A percentile compares a stretch with the other conserved stretches of the same genome.
Conservation (phyloP, 2,797 vertebrate species). For the Gymnothorax javanicus region DNA sequence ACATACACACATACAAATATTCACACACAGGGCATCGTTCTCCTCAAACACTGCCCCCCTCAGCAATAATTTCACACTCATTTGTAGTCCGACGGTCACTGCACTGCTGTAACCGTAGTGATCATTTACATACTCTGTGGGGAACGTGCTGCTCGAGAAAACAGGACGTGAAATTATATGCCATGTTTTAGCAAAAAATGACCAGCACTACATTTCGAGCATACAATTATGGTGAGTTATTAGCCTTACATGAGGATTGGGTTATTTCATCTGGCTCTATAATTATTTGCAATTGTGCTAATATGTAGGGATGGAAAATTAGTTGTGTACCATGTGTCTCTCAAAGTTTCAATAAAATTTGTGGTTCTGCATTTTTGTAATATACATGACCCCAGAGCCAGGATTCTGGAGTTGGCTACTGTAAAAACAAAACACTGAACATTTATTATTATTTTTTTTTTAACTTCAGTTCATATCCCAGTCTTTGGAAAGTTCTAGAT, state of each 20-base stretch:
- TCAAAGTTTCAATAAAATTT: too few species aligned
- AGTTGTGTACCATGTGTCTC: neutral
- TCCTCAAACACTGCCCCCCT: neutral
- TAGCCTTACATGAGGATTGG: neutral
- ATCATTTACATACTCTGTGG: slow-evolving; percentile 19
- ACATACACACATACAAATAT: too few species aligned
- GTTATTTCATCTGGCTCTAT: neutral
- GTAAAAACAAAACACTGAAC: too few species aligned
- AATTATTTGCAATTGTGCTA: neutral
- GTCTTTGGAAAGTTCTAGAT: too few species aligned
- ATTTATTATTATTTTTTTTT: too few species aligned
- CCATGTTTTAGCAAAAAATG: neutral
- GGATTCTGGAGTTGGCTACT: too few species aligned
- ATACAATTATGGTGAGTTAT: neutral
- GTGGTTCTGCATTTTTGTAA: too few species aligned
- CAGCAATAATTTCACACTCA: slow-evolving; percentile 26
- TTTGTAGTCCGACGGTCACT: slow-evolving; percentile 24
- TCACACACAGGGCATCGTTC: neutral
- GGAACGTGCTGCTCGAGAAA: neutral
- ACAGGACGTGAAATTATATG: neutral
- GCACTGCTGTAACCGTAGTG: slow-evolving; percentile 8
- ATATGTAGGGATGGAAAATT: neutral
- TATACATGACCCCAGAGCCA: too few species aligned
- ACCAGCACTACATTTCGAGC: neutral
- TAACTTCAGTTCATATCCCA: too few species aligned